phyloP scores from a whole-genome alignment of 1,140 invertebrate genomes.

The Eueides isabella region DNA sequence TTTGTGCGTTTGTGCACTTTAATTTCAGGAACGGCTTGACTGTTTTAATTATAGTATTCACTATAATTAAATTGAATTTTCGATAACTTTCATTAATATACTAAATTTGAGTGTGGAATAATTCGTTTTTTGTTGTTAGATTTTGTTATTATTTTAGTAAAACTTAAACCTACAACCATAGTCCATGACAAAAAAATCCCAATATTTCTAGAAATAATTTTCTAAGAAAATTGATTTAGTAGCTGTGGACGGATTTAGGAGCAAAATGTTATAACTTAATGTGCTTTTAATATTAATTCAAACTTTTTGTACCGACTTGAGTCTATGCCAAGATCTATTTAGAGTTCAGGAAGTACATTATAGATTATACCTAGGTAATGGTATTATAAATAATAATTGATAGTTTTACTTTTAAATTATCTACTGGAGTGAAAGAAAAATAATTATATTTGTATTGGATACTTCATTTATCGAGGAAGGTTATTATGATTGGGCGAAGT shows the following conservation, averaged over 20 bases:
- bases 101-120: too few species aligned
- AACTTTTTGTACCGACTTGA: not conserved
- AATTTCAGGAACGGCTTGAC: too few species aligned
- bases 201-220: too few species aligned
- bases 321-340: not conserved
- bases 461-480: too few species aligned
- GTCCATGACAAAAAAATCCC: not conserved
- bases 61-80: too few species aligned
- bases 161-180: not conserved
- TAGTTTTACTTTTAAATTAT: not conserved
- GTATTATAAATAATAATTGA: not conserved
- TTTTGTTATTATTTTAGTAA: not conserved
- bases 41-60: too few species aligned
- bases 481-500: too few species aligned
- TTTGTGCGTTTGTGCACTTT: too few species aligned
- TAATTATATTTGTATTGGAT: too few species aligned
- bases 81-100: too few species aligned
- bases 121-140: too few species aligned
- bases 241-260: not conserved
- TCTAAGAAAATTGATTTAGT: not conserved
- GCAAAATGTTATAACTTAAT: not conserved
- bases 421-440: too few species aligned
- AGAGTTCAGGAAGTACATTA: not conserved
- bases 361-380: not conserved
- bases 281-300: not conserved